Base-by-base conservation (phyloP, 2,113 vertebrate genomes). In the Silurus meridionalis region DNA sequence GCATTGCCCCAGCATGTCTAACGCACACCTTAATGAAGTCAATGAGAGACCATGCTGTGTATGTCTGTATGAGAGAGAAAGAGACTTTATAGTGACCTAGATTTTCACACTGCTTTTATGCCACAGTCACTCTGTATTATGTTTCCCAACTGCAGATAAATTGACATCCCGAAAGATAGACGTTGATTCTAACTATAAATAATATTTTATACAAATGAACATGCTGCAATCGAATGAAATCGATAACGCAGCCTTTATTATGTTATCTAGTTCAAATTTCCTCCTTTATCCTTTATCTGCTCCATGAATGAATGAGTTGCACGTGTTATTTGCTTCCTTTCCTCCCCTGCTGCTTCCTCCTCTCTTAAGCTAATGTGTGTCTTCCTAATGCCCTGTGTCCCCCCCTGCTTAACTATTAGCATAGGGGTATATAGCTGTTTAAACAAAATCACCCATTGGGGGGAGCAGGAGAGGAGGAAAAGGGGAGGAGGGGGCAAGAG, bases 1-100 rank as follows among this genome's bases (percentile, higher is more conserved):
- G 53, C 72, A 82, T 46, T 77, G 71, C 78, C 69, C 77, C 28
- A 78, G 72, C 83, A 87, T 89, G 83, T 79, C 75, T 66, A 83
- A 66, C 83, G 83, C 78, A 89, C 88, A 91, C 91, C 78, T 83
- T 87, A 88, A 91, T 88, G 88, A 90, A 92, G 91, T 89, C 92
- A 91, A 91, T 93, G 90, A 92, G 63, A 88, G 63, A 85, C 58
- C 85, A 46, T 8, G 50, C 71, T 46, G 25, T 84, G 77, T 83
- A 83, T 87, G 89, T 57, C 50, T 74, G 67, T 69, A 84, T 83
- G 83, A 67, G 85, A 60, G 80, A 83, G 64, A 60, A 17, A 75
- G 28, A 75, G 55, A 52, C 23, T 9, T 23, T 63, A 52, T 75
- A 84, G 86, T 93, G 93, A 94, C 93, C 92, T 91, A 92, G 86